These are phyloP conservation scores for Apamea crenata DNA, from an alignment of 2,888 invertebrate genomes.

Conservation along the genomic window DNA sequence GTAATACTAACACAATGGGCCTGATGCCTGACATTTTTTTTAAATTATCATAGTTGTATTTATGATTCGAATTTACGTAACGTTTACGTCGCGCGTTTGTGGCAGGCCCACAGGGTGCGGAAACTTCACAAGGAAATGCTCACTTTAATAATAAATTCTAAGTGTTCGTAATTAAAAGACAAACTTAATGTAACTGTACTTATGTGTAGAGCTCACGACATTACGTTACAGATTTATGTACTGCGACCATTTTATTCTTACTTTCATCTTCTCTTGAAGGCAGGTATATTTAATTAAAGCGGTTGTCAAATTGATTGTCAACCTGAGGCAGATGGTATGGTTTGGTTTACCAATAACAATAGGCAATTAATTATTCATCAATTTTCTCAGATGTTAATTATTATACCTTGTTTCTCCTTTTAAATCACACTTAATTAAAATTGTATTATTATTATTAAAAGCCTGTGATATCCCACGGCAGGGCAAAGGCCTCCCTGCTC, in stretches of 20 bases:
- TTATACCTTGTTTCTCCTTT: neutral
- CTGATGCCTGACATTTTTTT: no score
- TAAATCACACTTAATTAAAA: neutral
- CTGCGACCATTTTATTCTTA: neutral
- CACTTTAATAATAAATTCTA: conserved; percentile 41
- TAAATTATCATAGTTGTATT: no score
- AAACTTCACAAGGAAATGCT: conserved; percentile 13
- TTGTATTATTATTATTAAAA: neutral
- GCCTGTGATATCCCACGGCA: neutral
- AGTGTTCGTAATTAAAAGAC: conserved; percentile 48
- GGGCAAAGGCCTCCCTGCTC: no score
- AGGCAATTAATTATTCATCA: neutral
- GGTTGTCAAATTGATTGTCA: neutral
- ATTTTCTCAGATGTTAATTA: neutral
- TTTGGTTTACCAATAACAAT: neutral
- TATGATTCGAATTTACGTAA: neutral
- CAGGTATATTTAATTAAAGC: neutral
- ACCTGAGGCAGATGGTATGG: neutral
- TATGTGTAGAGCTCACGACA: neutral
- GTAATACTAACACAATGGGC: no score
- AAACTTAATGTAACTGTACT: conserved; percentile 12
- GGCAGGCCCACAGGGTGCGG: neutral
- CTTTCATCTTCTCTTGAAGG: neutral
- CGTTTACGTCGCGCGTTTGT: neutral
- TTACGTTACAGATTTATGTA: conserved; percentile 14